Evolutionary conservation across 35 echinoderm and acorn worm genomes (phyloP), one percentile per base, ranked within the genome.

Genomic region (Antedon bifida): DNA sequence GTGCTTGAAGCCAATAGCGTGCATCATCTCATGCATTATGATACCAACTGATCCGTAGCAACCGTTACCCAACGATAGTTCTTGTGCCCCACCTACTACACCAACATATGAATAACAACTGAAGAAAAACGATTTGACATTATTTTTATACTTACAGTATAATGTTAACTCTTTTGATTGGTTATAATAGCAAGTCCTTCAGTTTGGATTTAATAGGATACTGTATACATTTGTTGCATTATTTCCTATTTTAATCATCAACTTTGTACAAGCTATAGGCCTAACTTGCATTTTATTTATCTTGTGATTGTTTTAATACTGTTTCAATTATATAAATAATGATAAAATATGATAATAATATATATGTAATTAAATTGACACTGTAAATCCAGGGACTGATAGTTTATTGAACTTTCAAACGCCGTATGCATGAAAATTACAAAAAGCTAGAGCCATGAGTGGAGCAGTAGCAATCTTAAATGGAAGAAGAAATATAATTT

Each of bases 1-100:
- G 82, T 96, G 93, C 29, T 91, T 84, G 76, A 96, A 96, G 0
- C 93, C 93, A 28, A 89, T 34, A 17, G 93, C 93, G 85, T 96
- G 93, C 89, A 91, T 91, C 33, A 96, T 33, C 44, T 96, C 93
- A 81, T 96, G 93, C 76, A 91, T 84, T 80, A 96, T 96, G 26
- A 78, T 89, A 29, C 93, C 93, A 19, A 84, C 78, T 34, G 87
- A 42, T 28, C 83, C 88, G 36, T 85, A 91, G 73, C 93, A 96
- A 0, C 82, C 45, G 13, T 33, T 82, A 21, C 93, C 93, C 13
- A 96, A 74, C 0, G 93, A 96, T 5, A 96, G 74, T 75, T 96
- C 86, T 77, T 96, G 93, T 3, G 34, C 73, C 17, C 93, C 93
- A 32, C 93, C 93, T 30, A 29, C 26, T 44, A 86, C 86, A 55